Evolutionary conservation across 2,888 invertebrate genomes (phyloP), one percentile per base, ranked within the genome.

Genomic region (Euzophera pinguis): DNA sequence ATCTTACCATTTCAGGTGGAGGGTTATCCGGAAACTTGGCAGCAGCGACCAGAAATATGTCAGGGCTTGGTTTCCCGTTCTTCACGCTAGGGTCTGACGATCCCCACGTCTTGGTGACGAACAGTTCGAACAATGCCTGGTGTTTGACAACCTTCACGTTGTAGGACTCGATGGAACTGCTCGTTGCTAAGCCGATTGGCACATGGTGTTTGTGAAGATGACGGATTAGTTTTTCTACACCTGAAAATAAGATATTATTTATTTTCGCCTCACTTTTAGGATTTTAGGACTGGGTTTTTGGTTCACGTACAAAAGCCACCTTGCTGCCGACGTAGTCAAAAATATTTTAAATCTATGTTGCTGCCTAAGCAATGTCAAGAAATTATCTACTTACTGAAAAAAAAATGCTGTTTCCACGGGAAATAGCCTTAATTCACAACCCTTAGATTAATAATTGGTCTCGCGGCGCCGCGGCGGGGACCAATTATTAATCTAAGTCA

Each of bases 131-230:
- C 9, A 96, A 73, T 16, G 93, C 91, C 67, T 93, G 91, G 71
- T 95, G 94, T 22, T 93, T 90, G 10, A 81, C 75, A 0, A 92
- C 91, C 84, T 96, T 96, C 12, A 95, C 65, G n/a, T 93, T 91
- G 63, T 93, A 96, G 60, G 94, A 93, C 32, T 93, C 92, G 59
- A 89, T 85, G 38, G 94, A 92, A 41, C 97, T 96, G 53, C 97
- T 97, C 0, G 98, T 97, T 10, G 98, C 98, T 61, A 98, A 89
- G 1, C 96, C 96, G 37, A 97, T 93, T 0, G 97, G 96, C 48
- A 98, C 86, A 9, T 93, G 92, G 54, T 94, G 84, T 0, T 89
- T 79, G 63, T 94, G 89, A 16, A 98, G 88, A 81, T 98, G 97
- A 32, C 89, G 81, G 8, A 98, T 86, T 17, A 98, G 84, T 60